phyloP scores from a whole-genome alignment of 1,140 invertebrate genomes.

The Lepidurus apus region DNA sequence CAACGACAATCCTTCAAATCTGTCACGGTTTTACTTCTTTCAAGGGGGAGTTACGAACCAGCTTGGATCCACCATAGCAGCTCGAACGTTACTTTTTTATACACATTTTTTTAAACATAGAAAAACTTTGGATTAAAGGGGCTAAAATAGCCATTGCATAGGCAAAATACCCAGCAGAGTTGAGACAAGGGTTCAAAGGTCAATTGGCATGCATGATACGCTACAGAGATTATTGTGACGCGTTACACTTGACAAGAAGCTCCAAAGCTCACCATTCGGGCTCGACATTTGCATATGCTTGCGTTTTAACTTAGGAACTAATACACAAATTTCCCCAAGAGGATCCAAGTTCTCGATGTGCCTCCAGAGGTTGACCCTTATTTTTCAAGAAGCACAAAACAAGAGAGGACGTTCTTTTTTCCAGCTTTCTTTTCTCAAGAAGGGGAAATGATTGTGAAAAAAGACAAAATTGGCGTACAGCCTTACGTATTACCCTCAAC shows the following conservation, averaged over 20 bases:
- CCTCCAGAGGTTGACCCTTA: too few relatives aligned
- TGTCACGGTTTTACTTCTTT: background rate
- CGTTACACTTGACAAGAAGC: background rate
- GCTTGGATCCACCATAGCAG: background rate
- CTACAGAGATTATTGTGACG: background rate
- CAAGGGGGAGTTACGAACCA: background rate
- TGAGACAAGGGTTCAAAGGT: background rate
- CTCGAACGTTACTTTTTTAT: background rate
- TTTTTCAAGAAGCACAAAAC: too few relatives aligned
- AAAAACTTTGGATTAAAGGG: background rate
- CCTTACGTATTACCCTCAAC: background rate
- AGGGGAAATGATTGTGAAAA: background rate
- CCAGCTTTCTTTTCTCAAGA: background rate
- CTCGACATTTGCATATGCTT: background rate
- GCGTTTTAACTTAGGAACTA: background rate
- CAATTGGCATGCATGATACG: constrained; percentile 13
- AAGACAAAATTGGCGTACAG: background rate
- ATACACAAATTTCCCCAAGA: background rate
- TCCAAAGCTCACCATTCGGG: background rate
- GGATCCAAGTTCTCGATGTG: too few relatives aligned
- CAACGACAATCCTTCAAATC: constrained; percentile 14
- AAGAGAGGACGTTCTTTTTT: background rate
- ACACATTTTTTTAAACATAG: background rate
- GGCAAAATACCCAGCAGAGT: background rate
- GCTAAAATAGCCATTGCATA: background rate